Conservation (phyloP, 2,888 invertebrate species). For the Andrena flavipes region DNA sequence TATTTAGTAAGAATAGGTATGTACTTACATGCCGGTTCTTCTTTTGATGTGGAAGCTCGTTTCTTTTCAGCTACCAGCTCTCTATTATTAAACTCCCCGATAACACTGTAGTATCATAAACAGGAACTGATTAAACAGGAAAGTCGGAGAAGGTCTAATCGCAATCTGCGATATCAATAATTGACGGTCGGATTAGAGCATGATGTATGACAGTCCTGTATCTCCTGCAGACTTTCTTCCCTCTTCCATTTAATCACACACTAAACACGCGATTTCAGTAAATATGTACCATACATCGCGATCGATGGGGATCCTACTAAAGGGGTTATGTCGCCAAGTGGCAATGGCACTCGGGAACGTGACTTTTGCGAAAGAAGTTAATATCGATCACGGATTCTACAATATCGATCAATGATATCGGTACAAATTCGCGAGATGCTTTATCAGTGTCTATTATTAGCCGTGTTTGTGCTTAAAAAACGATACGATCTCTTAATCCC, state of each 20-base stretch:
- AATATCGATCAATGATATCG: conserved; percentile 5
- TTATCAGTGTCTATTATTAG: conserved; percentile 32
- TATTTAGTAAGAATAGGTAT: not conserved
- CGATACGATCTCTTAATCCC: not conserved
- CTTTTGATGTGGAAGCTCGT: not conserved
- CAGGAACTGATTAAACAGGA: conserved; percentile 24
- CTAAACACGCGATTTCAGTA: no score
- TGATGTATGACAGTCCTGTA: conserved; percentile 1
- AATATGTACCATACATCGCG: no score
- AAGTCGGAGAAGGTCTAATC: conserved; percentile 17
- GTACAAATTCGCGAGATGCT: not conserved
- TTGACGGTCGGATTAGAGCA: conserved; percentile 6
- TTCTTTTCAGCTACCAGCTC: not conserved
- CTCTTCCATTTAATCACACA: not conserved
- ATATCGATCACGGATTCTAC: conserved; percentile 8
- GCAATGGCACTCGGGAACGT: not conserved
- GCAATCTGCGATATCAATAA: conserved; percentile 15
- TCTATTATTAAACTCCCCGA: conserved; percentile 29
- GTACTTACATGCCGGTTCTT: no score
- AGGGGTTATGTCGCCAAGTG: not conserved
- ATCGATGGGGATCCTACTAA: no score
- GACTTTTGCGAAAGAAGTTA: not conserved
- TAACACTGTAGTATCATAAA: conserved; percentile 31
- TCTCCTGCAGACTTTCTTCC: not conserved
- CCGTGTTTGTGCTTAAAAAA: not conserved